Evolutionary conservation across 2,113 vertebrate species (phyloP), one percentile per base, ranked within the genome.

Genomic region (Bufo gargarizans): DNA sequence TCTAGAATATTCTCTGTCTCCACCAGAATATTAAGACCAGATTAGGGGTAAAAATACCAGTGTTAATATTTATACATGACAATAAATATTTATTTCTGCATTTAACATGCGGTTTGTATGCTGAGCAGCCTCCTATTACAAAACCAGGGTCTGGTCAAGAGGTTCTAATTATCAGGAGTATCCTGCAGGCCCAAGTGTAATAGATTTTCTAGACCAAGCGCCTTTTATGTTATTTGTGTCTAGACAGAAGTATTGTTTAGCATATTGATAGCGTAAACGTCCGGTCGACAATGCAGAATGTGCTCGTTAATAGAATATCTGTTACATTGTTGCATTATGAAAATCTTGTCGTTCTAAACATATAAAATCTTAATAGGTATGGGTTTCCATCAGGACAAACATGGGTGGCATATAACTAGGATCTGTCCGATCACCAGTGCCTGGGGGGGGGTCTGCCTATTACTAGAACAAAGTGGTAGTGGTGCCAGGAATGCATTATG

Each of bases 11-110:
- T 85, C 49, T 13, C 22, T n/a, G 33, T 10, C 20, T 65, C 9
- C 19, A 76, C 9, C 53, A 20, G 49, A 85, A 76, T 85, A 76
- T 59, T 76, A 76, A 76, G 59, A 55, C 22, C 47, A 12, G 84
- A 59, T 76, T 72, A 58, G 47, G 43, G 33, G 55, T 61, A 85
- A 85, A 85, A 59, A 85, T 76, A 59, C 69, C 53, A 76, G 76
- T 47, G 55, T 85, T 85, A 85, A 85, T 85, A 85, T 71, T 76
- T 76, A 76, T 86, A 86, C 72, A 77, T 86, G 84, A 65, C 59
- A 86, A 86, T 86, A 86, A 86, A 86, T 86, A 86, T 86, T 63
- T 86, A 86, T 59, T 86, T n/a, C 17, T 22, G 71, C 16, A 63
- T 77, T 86, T 86, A 59, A 33, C 71, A 86, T 55, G 17, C 11